Base-by-base conservation (phyloP, 2,113 vertebrate genomes). In the Muscicapa adusta region DNA sequence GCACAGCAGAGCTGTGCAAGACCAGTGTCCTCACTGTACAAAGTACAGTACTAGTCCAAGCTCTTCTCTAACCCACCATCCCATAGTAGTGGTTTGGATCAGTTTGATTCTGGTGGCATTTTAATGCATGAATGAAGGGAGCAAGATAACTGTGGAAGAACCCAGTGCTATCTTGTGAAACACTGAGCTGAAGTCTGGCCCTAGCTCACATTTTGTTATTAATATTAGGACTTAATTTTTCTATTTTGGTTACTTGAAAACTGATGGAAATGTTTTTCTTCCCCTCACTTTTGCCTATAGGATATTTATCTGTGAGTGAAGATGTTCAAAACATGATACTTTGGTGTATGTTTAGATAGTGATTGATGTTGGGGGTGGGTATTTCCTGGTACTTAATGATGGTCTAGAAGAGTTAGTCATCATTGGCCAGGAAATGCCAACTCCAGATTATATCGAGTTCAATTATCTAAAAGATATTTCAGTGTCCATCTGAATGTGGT, bases 351-450 rank as follows among this genome's bases (percentile, higher is more conserved):
- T 75, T 91, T 85, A 91, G 70, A 73, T 70, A 66, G 38, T 87
- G 83, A 74, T 94, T 91, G 91, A 47, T 87, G 63, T 15, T 71
- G 86, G 66, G 42, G 75, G 70, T 80, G 67, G 85, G 8, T 78
- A 82, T 91, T 96, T 95, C 95, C 92, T 94, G 94, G 57, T 56
- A 56, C 31, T 81, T 97, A 88, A 95, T 89, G 63, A 74, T 78
- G 42, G 47, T 50, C 89, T 70, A 40, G 53, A 87, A 67, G 62
- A 83, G 48, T 85, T 90, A 89, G 82, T 94, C 88, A 79, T 90
- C 71, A 51, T 11, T 91, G 71, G 83, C 75, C 94, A 95, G 95
- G 94, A 97, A 97, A 97, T 96, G 84, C 90, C 88, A 92, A 36
- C 36, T 77, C 65, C 80, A 54, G 60, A 88, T 83, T 84, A 83